Conservation (phyloP, 2,797 vertebrate species). For the Muscicapa striata region DNA sequence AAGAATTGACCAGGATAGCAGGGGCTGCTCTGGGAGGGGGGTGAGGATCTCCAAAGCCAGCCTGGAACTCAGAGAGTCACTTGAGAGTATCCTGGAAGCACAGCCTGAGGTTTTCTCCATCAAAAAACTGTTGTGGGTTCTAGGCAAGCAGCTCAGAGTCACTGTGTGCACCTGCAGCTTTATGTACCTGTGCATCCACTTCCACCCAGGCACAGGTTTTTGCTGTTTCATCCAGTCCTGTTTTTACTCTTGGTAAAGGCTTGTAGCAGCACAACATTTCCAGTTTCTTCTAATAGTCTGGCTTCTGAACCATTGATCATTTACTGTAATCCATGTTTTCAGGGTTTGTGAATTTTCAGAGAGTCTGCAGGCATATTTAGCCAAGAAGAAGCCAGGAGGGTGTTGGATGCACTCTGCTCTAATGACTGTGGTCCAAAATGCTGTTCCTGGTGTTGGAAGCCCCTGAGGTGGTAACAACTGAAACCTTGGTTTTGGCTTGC, state of each 20-base stretch:
- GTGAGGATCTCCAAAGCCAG: no score
- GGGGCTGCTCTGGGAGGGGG: no score
- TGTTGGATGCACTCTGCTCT: background rate
- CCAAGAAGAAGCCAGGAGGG: background rate
- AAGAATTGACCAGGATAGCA: background rate
- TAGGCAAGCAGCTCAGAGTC: fast-evolving
- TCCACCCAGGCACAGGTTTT: background rate
- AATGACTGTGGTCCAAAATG: background rate
- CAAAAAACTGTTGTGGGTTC: background rate
- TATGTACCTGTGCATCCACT: fast-evolving
- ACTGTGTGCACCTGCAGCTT: fast-evolving
- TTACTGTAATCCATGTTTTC: background rate
- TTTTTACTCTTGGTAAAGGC: background rate
- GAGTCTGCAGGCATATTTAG: background rate
- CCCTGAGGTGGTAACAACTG: background rate
- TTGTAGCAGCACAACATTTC: background rate
- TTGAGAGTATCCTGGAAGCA: background rate
- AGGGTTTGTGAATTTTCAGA: background rate
- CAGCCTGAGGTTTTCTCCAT: background rate
- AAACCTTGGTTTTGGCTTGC: background rate
- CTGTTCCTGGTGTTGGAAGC: background rate
- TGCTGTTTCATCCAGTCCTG: background rate
- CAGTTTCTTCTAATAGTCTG: background rate
- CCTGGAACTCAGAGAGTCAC: no score
- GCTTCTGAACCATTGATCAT: background rate